A percentile compares a stretch with the other conserved stretches of the same genome.
Conservation (phyloP, 1,140 invertebrate genomes). For the Drosophila mojavensis region DNA sequence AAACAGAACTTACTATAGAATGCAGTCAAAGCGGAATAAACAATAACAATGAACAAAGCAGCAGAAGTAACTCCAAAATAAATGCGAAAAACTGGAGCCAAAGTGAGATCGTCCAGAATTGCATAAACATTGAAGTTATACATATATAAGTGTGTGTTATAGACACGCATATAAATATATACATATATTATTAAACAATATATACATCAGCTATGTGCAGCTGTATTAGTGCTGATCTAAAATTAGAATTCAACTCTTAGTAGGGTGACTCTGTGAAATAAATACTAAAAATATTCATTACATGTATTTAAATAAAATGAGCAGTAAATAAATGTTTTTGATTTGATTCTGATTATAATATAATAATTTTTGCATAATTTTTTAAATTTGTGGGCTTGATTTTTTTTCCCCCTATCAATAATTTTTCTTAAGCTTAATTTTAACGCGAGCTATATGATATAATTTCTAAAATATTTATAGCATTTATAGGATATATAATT, state of each 20-base stretch:
- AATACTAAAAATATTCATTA: not conserved
- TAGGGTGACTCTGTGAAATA: conserved; percentile 28
- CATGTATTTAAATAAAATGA: not conserved
- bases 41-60: conserved; percentile 58
- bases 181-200: not conserved
- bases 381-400: too few species aligned
- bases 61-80: conserved; percentile 52
- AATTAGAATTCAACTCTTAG: conserved; percentile 32
- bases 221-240: conserved; percentile 20
- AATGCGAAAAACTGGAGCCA: conserved; percentile 43
- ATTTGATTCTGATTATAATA: not conserved
- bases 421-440: not conserved
- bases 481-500: too few species aligned
- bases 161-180: conserved; percentile 18
- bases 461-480: too few species aligned
- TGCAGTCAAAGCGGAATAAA: conserved; percentile 66
- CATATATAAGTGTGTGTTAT: conserved; percentile 8
- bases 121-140: conserved; percentile 63
- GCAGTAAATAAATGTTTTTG: too few species aligned
- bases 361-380: not conserved
- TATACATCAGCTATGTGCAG: not conserved
- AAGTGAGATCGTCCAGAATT: conserved; percentile 60
- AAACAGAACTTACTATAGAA: conserved; percentile 33
- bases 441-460: too few species aligned
- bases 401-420: not conserved